Conservation (phyloP, 2,113 vertebrate species). For the Paedocypris sp. region DNA sequence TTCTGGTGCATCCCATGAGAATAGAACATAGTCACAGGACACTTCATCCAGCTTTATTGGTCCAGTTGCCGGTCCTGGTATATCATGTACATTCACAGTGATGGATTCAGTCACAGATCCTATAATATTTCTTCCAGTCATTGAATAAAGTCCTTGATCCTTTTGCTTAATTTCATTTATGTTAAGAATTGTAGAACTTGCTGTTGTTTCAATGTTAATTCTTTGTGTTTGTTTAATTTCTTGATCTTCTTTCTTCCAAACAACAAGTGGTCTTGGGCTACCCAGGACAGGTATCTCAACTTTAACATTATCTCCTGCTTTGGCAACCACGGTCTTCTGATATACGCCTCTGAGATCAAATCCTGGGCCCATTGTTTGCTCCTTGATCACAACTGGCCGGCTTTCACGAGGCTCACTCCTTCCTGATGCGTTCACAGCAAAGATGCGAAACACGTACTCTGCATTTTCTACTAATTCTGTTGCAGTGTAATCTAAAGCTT, state of each 20-base stretch:
- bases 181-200: slow-evolving; percentile 84
- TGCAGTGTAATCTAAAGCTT: slow-evolving; percentile 78
- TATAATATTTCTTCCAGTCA: slow-evolving; percentile 84
- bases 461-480: slow-evolving; percentile 81
- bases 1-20: slow-evolving; percentile 91
- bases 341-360: slow-evolving; percentile 87
- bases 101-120: slow-evolving; percentile 82
- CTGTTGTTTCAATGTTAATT: slow-evolving; percentile 83
- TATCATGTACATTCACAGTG: slow-evolving; percentile 85
- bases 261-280: slow-evolving; percentile 82
- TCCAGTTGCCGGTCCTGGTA: slow-evolving; percentile 88
- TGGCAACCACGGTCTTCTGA: slow-evolving; percentile 85
- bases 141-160: slow-evolving; percentile 79
- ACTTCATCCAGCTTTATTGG: slow-evolving; percentile 92
- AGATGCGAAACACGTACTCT: slow-evolving; percentile 92
- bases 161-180: slow-evolving; percentile 78
- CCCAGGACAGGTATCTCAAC: slow-evolving; percentile 92
- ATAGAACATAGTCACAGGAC: slow-evolving; percentile 81
- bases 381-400: slow-evolving; percentile 80
- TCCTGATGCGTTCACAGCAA: slow-evolving; percentile 91
- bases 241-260: slow-evolving; percentile 84
- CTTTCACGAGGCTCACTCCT: slow-evolving; percentile 92
- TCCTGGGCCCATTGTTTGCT: slow-evolving; percentile 79
- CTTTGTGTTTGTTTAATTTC: slow-evolving; percentile 86
- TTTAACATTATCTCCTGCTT: slow-evolving; percentile 90